Evolutionary conservation across 1,140 invertebrate genomes (phyloP).

Genomic region (Ceratina japonica): DNA sequence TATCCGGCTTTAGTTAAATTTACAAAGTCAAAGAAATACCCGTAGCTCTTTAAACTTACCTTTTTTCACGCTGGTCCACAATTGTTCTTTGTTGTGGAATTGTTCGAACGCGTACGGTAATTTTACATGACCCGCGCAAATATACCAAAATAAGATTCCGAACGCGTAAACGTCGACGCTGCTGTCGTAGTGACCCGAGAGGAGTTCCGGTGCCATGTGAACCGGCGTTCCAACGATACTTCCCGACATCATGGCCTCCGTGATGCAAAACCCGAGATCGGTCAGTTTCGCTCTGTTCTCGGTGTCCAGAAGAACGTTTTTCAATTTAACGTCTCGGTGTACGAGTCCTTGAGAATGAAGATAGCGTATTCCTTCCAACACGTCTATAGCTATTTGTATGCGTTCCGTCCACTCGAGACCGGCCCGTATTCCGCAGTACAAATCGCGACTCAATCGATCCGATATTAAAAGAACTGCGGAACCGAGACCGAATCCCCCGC

Average conservation of each 20-base stretch:
- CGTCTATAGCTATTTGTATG: constrained; percentile 90
- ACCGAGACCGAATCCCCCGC: constrained; percentile 79
- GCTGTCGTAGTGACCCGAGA: constrained; percentile 90
- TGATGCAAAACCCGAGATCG: constrained; percentile 95
- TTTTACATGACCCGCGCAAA: constrained; percentile 90
- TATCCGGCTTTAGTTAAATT: constrained; percentile 11
- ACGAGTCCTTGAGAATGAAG: constrained; percentile 93
- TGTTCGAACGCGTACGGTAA: constrained; percentile 91
- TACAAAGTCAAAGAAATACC: constrained; percentile 26
- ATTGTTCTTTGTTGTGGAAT: constrained; percentile 92
- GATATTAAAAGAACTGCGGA: constrained; percentile 92
- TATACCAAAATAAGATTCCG: constrained; percentile 95
- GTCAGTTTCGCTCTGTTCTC: constrained; percentile 90
- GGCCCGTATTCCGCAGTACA: constrained; percentile 89
- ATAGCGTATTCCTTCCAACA: constrained; percentile 91
- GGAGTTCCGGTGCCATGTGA: constrained; percentile 95
- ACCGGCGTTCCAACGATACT: constrained; percentile 93
- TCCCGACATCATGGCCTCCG: constrained; percentile 94
- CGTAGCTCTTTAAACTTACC: constrained; percentile 80
- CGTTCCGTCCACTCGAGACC: constrained; percentile 85
- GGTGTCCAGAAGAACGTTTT: constrained; percentile 91
- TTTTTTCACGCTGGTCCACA: constrained; percentile 92
- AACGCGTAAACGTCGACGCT: constrained; percentile 95
- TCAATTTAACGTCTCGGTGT: constrained; percentile 94
- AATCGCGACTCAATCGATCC: constrained; percentile 86